These are phyloP conservation scores for Tetrax tetrax DNA, from an alignment of 2,113 vertebrate species.

Conservation along the genomic window DNA sequence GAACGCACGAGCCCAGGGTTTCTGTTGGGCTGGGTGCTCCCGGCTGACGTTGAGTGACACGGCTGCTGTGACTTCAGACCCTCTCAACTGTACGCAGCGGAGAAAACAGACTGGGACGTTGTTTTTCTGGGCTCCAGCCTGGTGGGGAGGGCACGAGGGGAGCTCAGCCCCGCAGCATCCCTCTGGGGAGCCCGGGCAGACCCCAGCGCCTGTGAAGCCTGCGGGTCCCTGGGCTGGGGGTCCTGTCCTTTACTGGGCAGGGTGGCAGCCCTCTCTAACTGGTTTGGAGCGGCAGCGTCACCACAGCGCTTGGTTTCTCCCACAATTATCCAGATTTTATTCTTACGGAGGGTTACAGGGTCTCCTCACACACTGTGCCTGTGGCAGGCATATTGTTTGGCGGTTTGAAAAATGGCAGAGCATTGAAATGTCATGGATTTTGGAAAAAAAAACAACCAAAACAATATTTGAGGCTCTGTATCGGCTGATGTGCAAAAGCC, in stretches of 20 bases:
- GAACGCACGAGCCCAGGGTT: not conserved
- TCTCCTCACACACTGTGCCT: not conserved
- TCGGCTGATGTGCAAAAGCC: not conserved
- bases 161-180: not conserved
- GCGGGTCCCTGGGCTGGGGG: rapidly evolving
- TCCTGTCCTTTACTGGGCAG: not conserved
- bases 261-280: not conserved
- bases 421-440: not conserved
- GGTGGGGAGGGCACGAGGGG: not conserved
- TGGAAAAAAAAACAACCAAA: not conserved
- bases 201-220: not conserved
- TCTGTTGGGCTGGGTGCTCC: not conserved
- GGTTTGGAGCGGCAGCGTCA: rapidly evolving
- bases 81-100: rapidly evolving
- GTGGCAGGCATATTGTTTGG: not conserved
- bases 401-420: not conserved
- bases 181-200: not conserved
- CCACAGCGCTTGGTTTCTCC: not conserved
- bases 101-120: rapidly evolving
- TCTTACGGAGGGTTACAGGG: rapidly evolving
- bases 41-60: rapidly evolving
- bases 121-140: not conserved
- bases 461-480: not conserved
- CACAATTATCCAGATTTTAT: not conserved
- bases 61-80: not conserved